Evolutionary conservation across 2,113 vertebrate species (phyloP), one percentile per base, ranked within the genome.

Genomic region (Gasterosteus aculeatus): DNA sequence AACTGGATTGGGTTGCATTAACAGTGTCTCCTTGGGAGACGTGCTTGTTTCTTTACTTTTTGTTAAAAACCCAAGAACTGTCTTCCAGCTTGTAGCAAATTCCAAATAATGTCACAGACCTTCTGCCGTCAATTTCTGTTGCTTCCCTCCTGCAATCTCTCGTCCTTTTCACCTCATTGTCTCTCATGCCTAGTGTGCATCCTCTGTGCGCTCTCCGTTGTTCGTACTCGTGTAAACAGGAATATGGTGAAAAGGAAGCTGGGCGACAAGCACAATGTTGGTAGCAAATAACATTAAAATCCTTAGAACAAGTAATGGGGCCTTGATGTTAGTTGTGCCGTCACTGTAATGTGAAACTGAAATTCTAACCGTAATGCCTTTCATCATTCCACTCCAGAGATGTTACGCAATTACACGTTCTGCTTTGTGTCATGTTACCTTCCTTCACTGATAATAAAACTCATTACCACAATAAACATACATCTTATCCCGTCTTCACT

Each of bases 1-100:
- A 88, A 62, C 49, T 8, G 71, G 58, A 83, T 75, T 78, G 60
- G 57, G 79, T 73, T 47, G 41, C 59, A 69, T 82, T 82, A 80
- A 58, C 54, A 47, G 18, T 29, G 84, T 60, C 41, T 75, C 65
- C 8, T 72, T 61, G 35, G 62, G 62, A 68, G 53, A 65, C 78
- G 58, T 39, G 46, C 46, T 83, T 41, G 12, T 68, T 53, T 63
- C 39, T 70, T 77, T 70, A 5, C 35, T 56, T 65, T 54, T 65
- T 56, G 31, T 53, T 51, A 14, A 31, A 14, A 31, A 22, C 29
- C 10, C 38, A 7, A 22, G 26, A 47, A 47, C 42, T 65, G 33
- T 75, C 10, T 74, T 77, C 18, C 38, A 39, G 33, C 35, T 56
- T 38, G 8, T 33, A 35, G 59, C 10, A 53, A 46, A 75, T 38